Base-by-base conservation (phyloP, 2,797 vertebrate genomes). In the Hyperoplus immaculatus region DNA sequence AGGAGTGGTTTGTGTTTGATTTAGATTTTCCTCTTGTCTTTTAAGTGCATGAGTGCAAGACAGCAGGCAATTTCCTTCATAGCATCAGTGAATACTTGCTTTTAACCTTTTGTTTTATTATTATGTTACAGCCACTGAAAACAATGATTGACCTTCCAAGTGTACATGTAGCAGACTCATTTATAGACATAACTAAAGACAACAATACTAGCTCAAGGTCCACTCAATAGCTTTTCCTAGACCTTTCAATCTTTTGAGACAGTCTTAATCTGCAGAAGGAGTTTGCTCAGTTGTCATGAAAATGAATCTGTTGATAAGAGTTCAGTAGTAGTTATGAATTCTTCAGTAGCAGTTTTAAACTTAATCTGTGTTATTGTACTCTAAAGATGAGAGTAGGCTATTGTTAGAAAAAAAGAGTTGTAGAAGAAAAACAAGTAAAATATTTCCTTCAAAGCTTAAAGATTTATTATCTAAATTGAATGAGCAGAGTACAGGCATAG, bases 1-100 rank as follows among this genome's bases (percentile, higher is more conserved):
- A 82, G 38, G 38, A 83, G 15, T 7, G 42, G 8, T 72, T 41
- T 61, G 15, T 55, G 10, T 62, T 38, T 39, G 50, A 56, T 36
- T 14, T 64, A 54, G 7, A 39, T 0, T 78, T 77, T 82, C 64
- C 69, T 68, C 18, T 15, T 7, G 41, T 36, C 80, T 80, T 78
- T 39, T 39, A 43, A 58, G 36, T 36, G 18, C 41, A 55, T 12
- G 4, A 49, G 14, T 8, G 11, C 43, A 38, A 12, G 8, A 47
- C 42, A 58, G 29, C 43, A 55, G 42, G 15, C 50, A 0, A 15
- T 55, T 29, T 8, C 38, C 15, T 64, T 71, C 7, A 54, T 41
- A 46, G 51, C 10, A 63, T 8, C 7, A 43, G 15, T 61, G 9
- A 78, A n/a, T 11, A 38, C 8, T 1, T 11, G 9, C 50, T 51